A percentile compares a stretch with the other conserved stretches of the same genome.
These are phyloP conservation scores for Pan troglodytes DNA, from an alignment of 2,113 vertebrate genomes.

Conservation along the genomic window DNA sequence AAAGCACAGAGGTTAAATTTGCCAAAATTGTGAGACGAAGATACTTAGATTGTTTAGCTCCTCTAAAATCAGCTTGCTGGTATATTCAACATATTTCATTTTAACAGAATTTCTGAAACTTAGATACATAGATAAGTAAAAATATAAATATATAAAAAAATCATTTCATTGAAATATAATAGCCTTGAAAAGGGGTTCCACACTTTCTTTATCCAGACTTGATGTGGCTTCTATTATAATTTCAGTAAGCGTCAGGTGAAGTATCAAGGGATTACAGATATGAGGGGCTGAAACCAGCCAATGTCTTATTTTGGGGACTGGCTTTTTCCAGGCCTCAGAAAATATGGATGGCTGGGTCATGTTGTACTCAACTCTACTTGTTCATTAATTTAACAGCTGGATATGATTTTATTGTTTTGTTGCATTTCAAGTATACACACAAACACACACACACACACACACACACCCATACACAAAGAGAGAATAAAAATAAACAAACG, in stretches of 20 bases:
- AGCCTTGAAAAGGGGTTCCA: not conserved
- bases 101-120: not conserved
- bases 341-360: not conserved
- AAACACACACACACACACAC: not conserved
- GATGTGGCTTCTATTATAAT: not conserved
- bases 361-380: not conserved
- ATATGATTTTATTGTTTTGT: not conserved
- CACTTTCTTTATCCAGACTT: not conserved
- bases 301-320: not conserved
- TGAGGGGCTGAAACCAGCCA: not conserved
- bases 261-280: not conserved
- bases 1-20: not conserved
- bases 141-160: not conserved
- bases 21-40: too few relatives aligned
- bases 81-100: not conserved
- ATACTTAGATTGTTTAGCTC: not conserved
- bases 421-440: not conserved
- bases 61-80: not conserved
- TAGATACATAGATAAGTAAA: not conserved
- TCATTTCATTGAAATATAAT: too few relatives aligned
- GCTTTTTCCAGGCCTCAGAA: not conserved
- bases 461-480: not conserved
- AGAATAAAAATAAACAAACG: not conserved
- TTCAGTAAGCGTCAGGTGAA: not conserved
- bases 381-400: not conserved